These are phyloP conservation scores for Mohoua ochrocephala DNA, from an alignment of 2,113 vertebrate genomes.

Conservation along the genomic window DNA sequence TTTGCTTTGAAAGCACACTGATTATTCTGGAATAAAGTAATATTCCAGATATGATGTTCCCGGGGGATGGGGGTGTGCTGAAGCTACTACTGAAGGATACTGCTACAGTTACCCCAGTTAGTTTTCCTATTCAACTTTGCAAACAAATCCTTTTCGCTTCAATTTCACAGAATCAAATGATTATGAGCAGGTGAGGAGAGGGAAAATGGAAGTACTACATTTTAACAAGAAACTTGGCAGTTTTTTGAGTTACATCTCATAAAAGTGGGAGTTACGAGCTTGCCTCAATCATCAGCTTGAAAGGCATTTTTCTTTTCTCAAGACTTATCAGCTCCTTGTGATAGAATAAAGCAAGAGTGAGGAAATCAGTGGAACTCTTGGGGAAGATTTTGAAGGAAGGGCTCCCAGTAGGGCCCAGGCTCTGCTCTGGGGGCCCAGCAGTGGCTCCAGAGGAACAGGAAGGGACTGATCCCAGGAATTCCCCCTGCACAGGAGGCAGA, in stretches of 20 bases:
- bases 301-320: not conserved
- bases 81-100: not conserved
- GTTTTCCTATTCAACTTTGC: not conserved
- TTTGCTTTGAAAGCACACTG: not conserved
- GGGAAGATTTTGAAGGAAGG: not conserved
- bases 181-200: not conserved
- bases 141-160: not conserved
- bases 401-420: not conserved
- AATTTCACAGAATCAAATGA: not conserved
- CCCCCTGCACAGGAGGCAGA: not conserved
- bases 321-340: not conserved
- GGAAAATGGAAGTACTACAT: not conserved
- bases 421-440: not conserved
- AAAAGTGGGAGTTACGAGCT: not conserved
- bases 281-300: not conserved
- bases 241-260: not conserved
- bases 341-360: not conserved
- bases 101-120: not conserved
- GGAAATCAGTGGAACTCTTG: not conserved
- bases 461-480: not conserved
- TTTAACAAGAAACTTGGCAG: not conserved
- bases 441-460: fast-evolving
- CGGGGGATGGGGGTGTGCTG: not conserved
- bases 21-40: constrained; percentile 16
- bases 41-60: not conserved